Evolutionary conservation across 2,797 vertebrate species (phyloP), one percentile per base, ranked within the genome.

Genomic region (Labeo calbasu): DNA sequence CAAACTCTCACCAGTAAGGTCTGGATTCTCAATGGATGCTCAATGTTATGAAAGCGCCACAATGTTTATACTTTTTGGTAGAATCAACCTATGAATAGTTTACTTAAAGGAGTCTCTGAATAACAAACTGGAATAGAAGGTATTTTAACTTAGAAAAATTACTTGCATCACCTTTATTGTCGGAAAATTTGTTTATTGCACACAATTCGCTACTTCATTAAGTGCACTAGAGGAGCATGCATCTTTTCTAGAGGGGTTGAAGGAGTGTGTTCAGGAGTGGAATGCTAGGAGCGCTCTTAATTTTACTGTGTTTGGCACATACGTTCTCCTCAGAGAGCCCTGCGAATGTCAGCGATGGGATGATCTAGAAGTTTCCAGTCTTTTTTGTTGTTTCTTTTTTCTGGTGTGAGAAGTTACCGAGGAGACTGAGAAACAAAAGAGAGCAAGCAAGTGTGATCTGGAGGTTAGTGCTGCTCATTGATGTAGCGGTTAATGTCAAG

Each of bases 241-340:
- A 70, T 13, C 50, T 80, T 59, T 46, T 83, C 46, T 55, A 25
- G 50, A 43, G 32, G 11, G n/a, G 43, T 68, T 57, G 17, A 77
- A 84, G 84, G 78, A 84, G 66, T 81, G 40, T 55, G 80, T 84
- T 78, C 84, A 32, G 23, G 25, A 51, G 71, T 75, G 66, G 79
- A 85, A 81, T 77, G 79, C 66, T 46, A 73, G 83, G 68, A 72
- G 69, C 53, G 46, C 61, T 70, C 75, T 86, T 57, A 55, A 66
- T 86, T 82, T 84, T 75, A 59, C 50, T 73, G 28, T 70, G 72
- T 75, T 77, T 78, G 68, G 72, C 65, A 75, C 59, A 19, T 19
- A 36, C 28, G 5, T 65, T 84, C 28, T 76, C 76, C 73, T 71
- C 72, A 23, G 77, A 83, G 69, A 87, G 51, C 51, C 73, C 68